Evolutionary conservation across 1,140 invertebrate species (phyloP).

Genomic region (Cataglyphis hispanica): DNA sequence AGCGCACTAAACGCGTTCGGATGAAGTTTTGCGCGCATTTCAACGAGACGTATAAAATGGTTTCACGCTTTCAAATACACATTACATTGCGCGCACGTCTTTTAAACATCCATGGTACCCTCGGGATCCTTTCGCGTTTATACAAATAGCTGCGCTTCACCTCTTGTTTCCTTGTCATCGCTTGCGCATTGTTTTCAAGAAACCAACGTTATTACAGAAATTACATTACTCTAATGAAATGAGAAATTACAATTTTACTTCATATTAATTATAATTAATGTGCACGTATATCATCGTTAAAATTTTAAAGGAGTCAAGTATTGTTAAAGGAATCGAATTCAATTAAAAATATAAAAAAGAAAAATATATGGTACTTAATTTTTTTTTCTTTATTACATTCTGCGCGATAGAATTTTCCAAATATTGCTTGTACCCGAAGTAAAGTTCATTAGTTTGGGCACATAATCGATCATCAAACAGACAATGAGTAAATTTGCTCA

Average conservation of each 20-base stretch:
- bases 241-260: not conserved
- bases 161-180: not conserved
- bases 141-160: not conserved
- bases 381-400: not conserved
- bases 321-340: not conserved
- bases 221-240: constrained; percentile 28
- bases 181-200: not conserved
- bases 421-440: not conserved
- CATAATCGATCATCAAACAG: constrained; percentile 6
- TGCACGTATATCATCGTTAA: not conserved
- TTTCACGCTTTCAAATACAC: not conserved
- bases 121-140: not conserved
- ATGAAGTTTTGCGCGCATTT: constrained; percentile 13
- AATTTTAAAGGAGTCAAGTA: not conserved
- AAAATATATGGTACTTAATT: not conserved
- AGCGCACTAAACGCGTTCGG: constrained; percentile 7
- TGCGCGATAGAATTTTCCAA: not conserved
- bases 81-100: not conserved
- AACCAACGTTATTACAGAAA: not conserved
- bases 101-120: not conserved
- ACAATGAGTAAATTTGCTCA: not conserved
- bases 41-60: not conserved
- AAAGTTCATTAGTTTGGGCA: not conserved
- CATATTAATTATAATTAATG: not conserved
- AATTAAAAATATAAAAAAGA: not conserved